Percentiles rank a stretch among this genome's conserved stretches.
Evolutionary conservation across 2,797 vertebrate species (phyloP).

Genomic region (Mus caroli): DNA sequence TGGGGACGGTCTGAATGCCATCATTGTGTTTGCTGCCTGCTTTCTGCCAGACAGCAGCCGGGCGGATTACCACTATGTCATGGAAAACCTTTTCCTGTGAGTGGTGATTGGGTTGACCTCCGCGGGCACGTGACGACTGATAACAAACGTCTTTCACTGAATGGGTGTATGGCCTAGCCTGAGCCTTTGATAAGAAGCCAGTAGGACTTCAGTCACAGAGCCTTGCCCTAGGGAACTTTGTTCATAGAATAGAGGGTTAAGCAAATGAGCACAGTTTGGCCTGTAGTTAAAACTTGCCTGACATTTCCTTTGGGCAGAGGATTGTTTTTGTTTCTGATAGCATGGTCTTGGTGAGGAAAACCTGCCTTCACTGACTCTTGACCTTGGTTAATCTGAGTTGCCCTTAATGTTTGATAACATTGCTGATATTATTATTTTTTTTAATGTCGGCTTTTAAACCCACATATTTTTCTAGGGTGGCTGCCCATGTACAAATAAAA

Average conservation of each 20-base stretch:
- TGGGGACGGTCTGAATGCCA: constrained; percentile 96
- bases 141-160: constrained; percentile 74
- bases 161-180: constrained; percentile 41
- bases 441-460: constrained; percentile 34
- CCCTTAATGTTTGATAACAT: constrained; percentile 36
- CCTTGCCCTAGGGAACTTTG: constrained; percentile 47
- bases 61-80: constrained; percentile 98
- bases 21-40: constrained; percentile 99
- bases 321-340: constrained; percentile 61
- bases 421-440: constrained; percentile 53
- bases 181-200: constrained; percentile 52
- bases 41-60: constrained; percentile 98
- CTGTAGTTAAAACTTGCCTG: constrained; percentile 49
- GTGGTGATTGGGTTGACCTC: constrained; percentile 86
- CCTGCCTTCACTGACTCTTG: constrained; percentile 44
- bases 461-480: constrained; percentile 8
- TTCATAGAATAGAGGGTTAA: constrained; percentile 9
- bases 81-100: constrained; percentile 99
- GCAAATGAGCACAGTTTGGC: constrained; percentile 7
- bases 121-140: constrained; percentile 66
- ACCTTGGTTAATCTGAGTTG: constrained; percentile 33
- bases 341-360: constrained; percentile 45
- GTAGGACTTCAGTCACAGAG: constrained; percentile 61
- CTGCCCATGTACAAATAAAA: background rate
- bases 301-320: constrained; percentile 55